Evolutionary conservation across 35 echinoderm and acorn worm species (phyloP).

Genomic region (Apostichopus japonicus): DNA sequence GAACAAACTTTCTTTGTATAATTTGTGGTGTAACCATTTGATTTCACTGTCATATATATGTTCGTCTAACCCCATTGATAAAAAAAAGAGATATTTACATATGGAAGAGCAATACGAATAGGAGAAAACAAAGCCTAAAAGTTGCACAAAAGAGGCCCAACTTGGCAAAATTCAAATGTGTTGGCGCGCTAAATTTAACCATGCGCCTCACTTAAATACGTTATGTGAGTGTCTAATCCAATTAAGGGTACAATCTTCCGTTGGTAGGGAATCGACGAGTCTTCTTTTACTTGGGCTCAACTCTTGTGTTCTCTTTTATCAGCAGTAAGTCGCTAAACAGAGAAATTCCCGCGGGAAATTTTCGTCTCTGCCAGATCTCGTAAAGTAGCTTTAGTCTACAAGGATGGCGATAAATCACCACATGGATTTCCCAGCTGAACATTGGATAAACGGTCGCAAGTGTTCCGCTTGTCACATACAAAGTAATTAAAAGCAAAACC

Average conservation of each 20-base stretch:
- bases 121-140: too few relatives aligned
- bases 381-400: constrained; percentile 20
- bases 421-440: constrained; percentile 52
- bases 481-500: constrained; percentile 44
- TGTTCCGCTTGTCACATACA: constrained; percentile 47
- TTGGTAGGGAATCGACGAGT: background rate
- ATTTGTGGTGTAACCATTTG: too few relatives aligned
- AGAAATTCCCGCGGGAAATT: constrained; percentile 40
- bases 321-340: constrained; percentile 15
- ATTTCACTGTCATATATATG: too few relatives aligned
- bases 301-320: constrained; percentile 1
- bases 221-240: constrained; percentile 18
- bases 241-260: constrained; percentile 23
- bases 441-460: constrained; percentile 54
- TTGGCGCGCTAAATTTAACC: constrained; percentile 2
- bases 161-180: background rate
- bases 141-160: background rate
- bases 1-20: too few relatives aligned
- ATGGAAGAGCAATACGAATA: too few relatives aligned
- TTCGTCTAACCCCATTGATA: too few relatives aligned
- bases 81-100: too few relatives aligned
- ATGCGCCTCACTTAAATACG: background rate
- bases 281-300: background rate
- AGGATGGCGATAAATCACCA: constrained; percentile 35
- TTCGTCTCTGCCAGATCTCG: constrained; percentile 33